phyloP scores from a whole-genome alignment of 2,113 vertebrate species.

The Glaucidium brasilianum region DNA sequence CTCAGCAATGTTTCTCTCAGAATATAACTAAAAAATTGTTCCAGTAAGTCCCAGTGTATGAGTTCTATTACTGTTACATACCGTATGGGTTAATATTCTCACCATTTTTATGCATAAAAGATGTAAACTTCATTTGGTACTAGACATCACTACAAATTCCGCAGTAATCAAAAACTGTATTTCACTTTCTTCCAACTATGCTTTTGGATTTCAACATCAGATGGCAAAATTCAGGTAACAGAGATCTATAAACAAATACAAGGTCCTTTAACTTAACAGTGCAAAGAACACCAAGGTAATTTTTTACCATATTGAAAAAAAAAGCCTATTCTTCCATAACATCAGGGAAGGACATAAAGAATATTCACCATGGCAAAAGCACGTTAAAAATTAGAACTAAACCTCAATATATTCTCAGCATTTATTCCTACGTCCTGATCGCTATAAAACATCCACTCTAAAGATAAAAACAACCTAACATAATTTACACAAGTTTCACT shows the following conservation, averaged over 20 bases:
- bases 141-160: not conserved
- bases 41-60: not conserved
- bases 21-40: not conserved
- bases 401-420: not conserved
- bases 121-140: not conserved
- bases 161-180: not conserved
- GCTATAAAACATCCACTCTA: not conserved
- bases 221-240: not conserved
- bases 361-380: not conserved
- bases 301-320: not conserved
- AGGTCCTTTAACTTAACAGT: not conserved
- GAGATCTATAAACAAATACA: not conserved
- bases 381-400: not conserved
- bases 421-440: not conserved
- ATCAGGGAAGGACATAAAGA: not conserved
- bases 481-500: not conserved
- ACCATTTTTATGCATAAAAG: not conserved
- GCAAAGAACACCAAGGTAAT: not conserved
- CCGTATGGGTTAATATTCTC: not conserved
- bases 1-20: fast-evolving
- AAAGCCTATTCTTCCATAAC: not conserved
- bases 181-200: not conserved
- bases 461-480: not conserved
- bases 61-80: fast-evolving
- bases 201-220: not conserved